These are phyloP conservation scores for Mya arenaria DNA, from an alignment of 1,140 invertebrate species.

Conservation along the genomic window DNA sequence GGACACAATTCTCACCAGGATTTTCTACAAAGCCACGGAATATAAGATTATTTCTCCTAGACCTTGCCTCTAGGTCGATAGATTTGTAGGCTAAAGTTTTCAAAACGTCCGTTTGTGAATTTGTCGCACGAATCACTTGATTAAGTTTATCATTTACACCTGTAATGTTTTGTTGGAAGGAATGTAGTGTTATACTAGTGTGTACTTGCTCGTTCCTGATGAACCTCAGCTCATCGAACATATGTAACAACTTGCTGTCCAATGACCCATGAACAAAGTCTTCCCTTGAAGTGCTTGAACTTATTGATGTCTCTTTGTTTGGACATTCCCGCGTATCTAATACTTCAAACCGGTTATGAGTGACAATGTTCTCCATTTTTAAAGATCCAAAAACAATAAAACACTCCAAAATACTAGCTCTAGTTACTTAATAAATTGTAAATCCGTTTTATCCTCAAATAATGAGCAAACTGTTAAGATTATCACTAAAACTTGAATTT, in stretches of 20 bases:
- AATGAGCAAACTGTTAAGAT: too few species aligned
- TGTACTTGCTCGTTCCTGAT: background rate
- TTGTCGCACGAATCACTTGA: constrained; percentile 6
- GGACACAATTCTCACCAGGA: constrained; percentile 13
- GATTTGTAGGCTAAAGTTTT: constrained; percentile 21
- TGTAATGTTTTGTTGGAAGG: background rate
- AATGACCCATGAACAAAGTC: background rate
- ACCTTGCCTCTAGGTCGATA: constrained; percentile 16
- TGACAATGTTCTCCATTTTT: too few species aligned
- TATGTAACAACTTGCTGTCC: constrained; percentile 7
- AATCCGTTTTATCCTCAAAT: too few species aligned
- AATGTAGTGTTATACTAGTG: background rate
- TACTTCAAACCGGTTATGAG: too few species aligned
- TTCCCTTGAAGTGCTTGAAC: background rate
- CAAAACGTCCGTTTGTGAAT: constrained; percentile 4
- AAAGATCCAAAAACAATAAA: too few species aligned
- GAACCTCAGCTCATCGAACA: background rate
- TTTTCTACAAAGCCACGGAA: constrained; percentile 27
- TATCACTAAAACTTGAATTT: too few species aligned
- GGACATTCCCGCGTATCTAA: too few species aligned
- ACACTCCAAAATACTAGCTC: too few species aligned
- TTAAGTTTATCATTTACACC: background rate
- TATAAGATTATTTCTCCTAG: constrained; percentile 5
- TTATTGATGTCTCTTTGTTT: too few species aligned
- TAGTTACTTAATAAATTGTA: too few species aligned